Evolutionary conservation across 2,888 invertebrate species (phyloP).

Genomic region (Cataglyphis livida): DNA sequence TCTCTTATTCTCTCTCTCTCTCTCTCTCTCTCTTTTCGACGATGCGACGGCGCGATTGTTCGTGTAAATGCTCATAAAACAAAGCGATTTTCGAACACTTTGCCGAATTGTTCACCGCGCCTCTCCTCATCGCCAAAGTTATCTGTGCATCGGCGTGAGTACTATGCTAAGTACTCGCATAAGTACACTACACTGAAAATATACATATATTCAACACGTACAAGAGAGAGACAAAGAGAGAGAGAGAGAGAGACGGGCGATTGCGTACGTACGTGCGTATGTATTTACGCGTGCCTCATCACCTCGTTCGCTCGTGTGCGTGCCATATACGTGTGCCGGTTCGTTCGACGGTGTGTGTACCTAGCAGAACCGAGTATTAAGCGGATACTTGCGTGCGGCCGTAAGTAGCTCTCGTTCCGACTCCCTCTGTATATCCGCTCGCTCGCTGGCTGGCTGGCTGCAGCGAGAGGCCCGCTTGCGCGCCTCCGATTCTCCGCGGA

Average conservation of each 20-base stretch:
- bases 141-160: constrained; percentile 80
- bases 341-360: constrained; percentile 57
- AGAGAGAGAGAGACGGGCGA: constrained; percentile 19
- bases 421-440: constrained; percentile 57
- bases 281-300: constrained; percentile 2
- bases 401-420: constrained; percentile 71
- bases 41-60: constrained; percentile 36
- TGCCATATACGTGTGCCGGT: constrained; percentile 7
- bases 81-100: constrained; percentile 77
- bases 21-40: background rate
- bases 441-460: constrained; percentile 31
- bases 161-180: constrained; percentile 72
- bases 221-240: background rate
- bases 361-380: constrained; percentile 72
- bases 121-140: constrained; percentile 70
- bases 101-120: constrained; percentile 67
- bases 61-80: constrained; percentile 76
- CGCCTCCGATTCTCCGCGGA: constrained; percentile 66
- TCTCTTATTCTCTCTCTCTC: constrained; percentile 20
- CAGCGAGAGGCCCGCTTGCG: constrained; percentile 48
- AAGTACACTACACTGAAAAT: constrained; percentile 63
- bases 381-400: constrained; percentile 74
- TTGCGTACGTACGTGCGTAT: background rate
- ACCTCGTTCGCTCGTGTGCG: background rate
- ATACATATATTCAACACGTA: constrained; percentile 41